Evolutionary conservation across 92 coral and sea anemone species (phyloP).

Genomic region (Actinostola sp.): DNA sequence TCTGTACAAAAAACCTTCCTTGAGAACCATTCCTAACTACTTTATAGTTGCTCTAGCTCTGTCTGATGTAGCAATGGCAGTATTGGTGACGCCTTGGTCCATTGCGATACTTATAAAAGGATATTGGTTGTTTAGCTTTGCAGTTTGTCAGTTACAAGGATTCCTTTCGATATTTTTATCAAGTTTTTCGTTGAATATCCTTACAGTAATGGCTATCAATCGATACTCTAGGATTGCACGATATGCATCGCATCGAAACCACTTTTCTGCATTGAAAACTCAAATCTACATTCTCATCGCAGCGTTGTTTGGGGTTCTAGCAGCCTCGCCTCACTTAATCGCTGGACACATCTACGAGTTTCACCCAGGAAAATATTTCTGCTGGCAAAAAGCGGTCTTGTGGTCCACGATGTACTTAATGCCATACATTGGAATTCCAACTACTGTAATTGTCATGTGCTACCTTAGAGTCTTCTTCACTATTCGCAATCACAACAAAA

Average conservation of each 20-base stretch:
- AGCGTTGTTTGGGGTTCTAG: constrained; percentile 13
- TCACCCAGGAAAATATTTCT: constrained; percentile 48
- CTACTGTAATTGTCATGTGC: constrained; percentile 29
- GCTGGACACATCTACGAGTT: constrained; percentile 40
- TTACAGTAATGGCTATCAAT: constrained; percentile 38
- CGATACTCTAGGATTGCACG: constrained; percentile 39
- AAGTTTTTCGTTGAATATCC: constrained; percentile 29
- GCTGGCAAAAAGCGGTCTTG: constrained; percentile 13
- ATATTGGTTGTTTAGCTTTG: constrained; percentile 22
- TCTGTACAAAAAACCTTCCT: constrained; percentile 31
- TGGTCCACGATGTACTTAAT: constrained; percentile 13
- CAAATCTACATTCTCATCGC: constrained; percentile 15
- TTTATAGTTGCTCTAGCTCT: constrained; percentile 40
- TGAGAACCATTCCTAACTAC: constrained; percentile 40
- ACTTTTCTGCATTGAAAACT: constrained; percentile 28
- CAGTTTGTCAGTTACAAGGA: constrained; percentile 44
- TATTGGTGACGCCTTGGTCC: constrained; percentile 34
- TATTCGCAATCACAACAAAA: constrained; percentile 28
- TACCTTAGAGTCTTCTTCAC: constrained; percentile 44
- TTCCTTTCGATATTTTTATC: constrained; percentile 29
- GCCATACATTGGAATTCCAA: constrained; percentile 29
- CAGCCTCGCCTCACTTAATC: constrained; percentile 25
- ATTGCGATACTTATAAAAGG: constrained; percentile 31
- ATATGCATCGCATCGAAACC: constrained; percentile 22
- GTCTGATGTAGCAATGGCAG: constrained; percentile 39